A percentile compares a stretch with the other conserved stretches of the same genome.
These are phyloP conservation scores for Ditula angustiorana DNA, from an alignment of 2,888 invertebrate genomes.

Conservation along the genomic window DNA sequence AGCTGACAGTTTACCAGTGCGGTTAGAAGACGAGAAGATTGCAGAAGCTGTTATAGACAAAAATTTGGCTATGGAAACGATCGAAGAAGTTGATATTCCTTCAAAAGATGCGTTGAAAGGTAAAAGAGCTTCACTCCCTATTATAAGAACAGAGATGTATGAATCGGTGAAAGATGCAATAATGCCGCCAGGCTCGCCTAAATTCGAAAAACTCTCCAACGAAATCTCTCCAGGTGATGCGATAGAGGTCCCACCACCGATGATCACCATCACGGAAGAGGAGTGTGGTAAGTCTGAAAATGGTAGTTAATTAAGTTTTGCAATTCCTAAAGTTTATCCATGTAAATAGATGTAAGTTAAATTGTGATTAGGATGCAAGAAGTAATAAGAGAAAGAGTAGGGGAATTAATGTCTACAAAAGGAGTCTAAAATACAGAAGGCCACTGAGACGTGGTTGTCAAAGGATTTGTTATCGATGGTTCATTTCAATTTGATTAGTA, in stretches of 20 bases:
- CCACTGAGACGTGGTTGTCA: too few species aligned
- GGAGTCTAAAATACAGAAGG: neutral
- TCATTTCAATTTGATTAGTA: too few species aligned
- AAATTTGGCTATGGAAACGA: constrained; percentile 64
- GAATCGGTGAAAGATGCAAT: constrained; percentile 84
- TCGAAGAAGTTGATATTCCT: constrained; percentile 71
- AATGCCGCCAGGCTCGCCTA: constrained; percentile 81
- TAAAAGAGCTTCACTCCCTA: constrained; percentile 75
- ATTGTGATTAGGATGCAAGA: constrained; percentile 44
- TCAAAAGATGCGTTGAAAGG: constrained; percentile 64
- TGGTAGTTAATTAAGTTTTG: constrained; percentile 69
- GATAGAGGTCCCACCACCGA: constrained; percentile 68
- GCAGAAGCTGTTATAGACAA: constrained; percentile 51
- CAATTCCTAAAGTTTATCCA: constrained; percentile 50
- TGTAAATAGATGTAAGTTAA: constrained; percentile 57
- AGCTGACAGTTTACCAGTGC: constrained; percentile 84
- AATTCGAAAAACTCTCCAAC: constrained; percentile 85
- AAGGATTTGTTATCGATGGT: too few species aligned
- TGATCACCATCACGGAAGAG: constrained; percentile 82
- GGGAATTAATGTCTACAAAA: neutral
- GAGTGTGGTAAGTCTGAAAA: constrained; percentile 74
- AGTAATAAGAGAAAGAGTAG: constrained; percentile 25
- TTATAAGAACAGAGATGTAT: constrained; percentile 80
- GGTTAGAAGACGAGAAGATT: constrained; percentile 76
- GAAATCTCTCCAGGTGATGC: constrained; percentile 77